Evolutionary conservation across 2,888 invertebrate genomes (phyloP), one percentile per base, ranked within the genome.

Genomic region (Mythimna loreyi): DNA sequence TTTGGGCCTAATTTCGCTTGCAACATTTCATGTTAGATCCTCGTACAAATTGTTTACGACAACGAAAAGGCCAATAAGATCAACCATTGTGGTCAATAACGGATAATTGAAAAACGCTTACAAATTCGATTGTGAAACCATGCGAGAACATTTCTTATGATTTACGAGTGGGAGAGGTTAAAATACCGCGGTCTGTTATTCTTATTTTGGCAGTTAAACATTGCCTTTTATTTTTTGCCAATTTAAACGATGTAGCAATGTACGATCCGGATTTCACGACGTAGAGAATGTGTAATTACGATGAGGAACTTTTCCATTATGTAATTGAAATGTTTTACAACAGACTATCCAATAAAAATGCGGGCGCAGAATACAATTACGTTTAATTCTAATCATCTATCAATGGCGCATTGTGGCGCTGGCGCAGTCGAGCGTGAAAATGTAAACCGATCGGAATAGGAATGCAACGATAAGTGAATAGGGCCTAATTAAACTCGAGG

Each of bases 81-180:
- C 88, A 88, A 72, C 90, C 91, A 93, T 94, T 94, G 94, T 94
- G 94, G 94, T 94, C 94, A 94, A 94, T 94, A 90, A 93, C 91
- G 92, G 88, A 93, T 94, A 94, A 95, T 95, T 94, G 94, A 94
- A 95, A 94, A 94, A 94, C 89, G 90, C 91, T 93, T 91, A 93
- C 93, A 94, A 94, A 93, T 94, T 93, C 90, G 93, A 94, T 92
- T 94, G 93, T 93, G 89, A 88, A 90, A 89, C 84, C 89, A 91
- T 86, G 91, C 92, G 92, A 89, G 91, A 88, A 88, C 86, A 89
- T 90, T 91, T 89, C 85, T 82, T 87, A 89, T 94, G 94, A 94
- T 94, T 94, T 95, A 94, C 86, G 92, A 90, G 80, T 88, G 89
- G 82, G 81, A 88, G 88, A 88, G 82, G 91, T 85, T 90, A 88